phyloP scores from a whole-genome alignment of 2,888 invertebrate genomes.

The Tachina lurida region DNA sequence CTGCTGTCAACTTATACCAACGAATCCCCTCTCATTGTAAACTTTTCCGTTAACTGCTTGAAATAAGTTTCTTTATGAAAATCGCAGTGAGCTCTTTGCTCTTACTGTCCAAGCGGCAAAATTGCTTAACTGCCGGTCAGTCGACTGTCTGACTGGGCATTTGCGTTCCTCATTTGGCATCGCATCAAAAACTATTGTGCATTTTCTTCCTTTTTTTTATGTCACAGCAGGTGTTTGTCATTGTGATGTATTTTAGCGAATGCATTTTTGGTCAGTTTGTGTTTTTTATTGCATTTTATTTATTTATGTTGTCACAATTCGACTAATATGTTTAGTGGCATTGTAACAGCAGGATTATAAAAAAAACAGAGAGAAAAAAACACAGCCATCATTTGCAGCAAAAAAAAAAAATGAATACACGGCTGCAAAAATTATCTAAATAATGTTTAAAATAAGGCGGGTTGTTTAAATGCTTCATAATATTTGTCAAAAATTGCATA shows the following conservation, averaged over 20 bases:
- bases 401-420: conserved; percentile 6
- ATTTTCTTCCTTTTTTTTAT: conserved; percentile 56
- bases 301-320: conserved; percentile 72
- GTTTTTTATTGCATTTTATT: conserved; percentile 65
- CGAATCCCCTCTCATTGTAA: not conserved
- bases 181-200: conserved; percentile 56
- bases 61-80: conserved; percentile 43
- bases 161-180: conserved; percentile 49
- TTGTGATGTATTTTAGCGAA: conserved; percentile 78
- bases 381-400: not conserved
- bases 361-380: conserved; percentile 7
- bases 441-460: conserved; percentile 55
- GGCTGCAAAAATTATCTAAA: conserved; percentile 45
- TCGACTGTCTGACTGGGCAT: conserved; percentile 34
- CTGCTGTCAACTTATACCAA: not conserved
- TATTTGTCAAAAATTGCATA: conserved; percentile 47
- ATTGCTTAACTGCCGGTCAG: conserved; percentile 7
- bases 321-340: conserved; percentile 71
- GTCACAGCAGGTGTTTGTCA: conserved; percentile 79
- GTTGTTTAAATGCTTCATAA: conserved; percentile 28
- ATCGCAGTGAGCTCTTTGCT: conserved; percentile 68
- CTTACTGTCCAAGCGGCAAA: conserved; percentile 32
- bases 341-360: conserved; percentile 69
- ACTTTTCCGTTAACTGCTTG: conserved; percentile 11
- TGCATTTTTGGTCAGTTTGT: conserved; percentile 71